phyloP scores from a whole-genome alignment of 2,113 vertebrate species.

The Pteruthius melanotis region DNA sequence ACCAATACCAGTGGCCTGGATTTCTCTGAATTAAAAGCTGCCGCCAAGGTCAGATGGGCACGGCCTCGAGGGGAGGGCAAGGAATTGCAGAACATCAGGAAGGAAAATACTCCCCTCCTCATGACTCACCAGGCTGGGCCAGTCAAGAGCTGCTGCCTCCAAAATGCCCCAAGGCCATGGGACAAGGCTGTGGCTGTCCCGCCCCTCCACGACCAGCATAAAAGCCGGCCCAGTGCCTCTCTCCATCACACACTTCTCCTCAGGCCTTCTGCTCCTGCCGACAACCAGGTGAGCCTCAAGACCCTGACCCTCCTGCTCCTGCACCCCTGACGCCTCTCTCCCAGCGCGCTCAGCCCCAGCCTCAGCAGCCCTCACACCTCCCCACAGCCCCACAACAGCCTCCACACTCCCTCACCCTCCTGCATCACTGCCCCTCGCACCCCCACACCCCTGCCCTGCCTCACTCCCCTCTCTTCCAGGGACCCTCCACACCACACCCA shows the following conservation, averaged over 20 bases:
- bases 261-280: too few relatives aligned
- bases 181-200: too few relatives aligned
- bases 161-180: background rate
- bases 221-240: background rate
- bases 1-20: too few relatives aligned
- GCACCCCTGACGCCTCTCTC: background rate
- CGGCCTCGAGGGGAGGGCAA: accelerated
- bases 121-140: background rate
- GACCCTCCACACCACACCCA: background rate
- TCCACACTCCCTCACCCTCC: background rate
- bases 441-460: background rate
- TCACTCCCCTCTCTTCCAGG: background rate
- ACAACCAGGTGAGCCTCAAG: background rate
- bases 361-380: background rate
- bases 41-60: background rate
- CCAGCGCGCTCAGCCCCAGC: accelerated
- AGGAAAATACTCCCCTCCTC: background rate
- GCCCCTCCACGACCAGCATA: background rate
- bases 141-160: accelerated
- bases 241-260: background rate
- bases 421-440: background rate
- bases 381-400: background rate
- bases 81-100: background rate
- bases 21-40: background rate
- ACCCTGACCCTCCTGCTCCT: too few relatives aligned